Percentiles rank a stretch among this genome's conserved stretches.
Evolutionary conservation across 1,140 invertebrate genomes (phyloP).

Genomic region (Drosophila elegans): DNA sequence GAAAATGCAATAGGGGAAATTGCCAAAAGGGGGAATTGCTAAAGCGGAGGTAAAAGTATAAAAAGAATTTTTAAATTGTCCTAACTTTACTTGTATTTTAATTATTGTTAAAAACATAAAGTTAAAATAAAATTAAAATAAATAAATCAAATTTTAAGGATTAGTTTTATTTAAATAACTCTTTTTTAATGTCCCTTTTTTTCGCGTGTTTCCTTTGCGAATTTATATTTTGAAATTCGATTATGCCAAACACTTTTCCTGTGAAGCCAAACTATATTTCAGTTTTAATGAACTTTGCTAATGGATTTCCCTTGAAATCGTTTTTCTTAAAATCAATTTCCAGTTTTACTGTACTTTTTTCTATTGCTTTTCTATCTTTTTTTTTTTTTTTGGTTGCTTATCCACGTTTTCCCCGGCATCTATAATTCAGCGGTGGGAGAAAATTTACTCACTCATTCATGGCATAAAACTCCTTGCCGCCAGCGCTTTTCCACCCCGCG

Average conservation of each 20-base stretch:
- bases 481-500: conserved; percentile 75
- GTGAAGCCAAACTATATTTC: background rate
- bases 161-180: too few species aligned
- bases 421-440: conserved; percentile 18
- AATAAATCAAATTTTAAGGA: too few species aligned
- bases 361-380: conserved; percentile 5
- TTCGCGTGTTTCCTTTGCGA: too few species aligned
- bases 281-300: conserved; percentile 6
- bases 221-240: too few species aligned
- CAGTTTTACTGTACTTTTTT: conserved; percentile 64
- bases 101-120: too few species aligned
- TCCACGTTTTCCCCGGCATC: conserved; percentile 23
- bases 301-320: conserved; percentile 1
- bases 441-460: conserved; percentile 36
- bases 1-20: conserved; percentile 31
- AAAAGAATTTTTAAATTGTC: conserved; percentile 11
- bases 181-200: too few species aligned
- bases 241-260: background rate
- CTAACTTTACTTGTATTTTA: conserved; percentile 21
- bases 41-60: conserved; percentile 3
- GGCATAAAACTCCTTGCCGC: conserved; percentile 31
- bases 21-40: background rate
- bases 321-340: conserved; percentile 14
- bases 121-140: too few species aligned
- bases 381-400: conserved; percentile 26